phyloP scores from a whole-genome alignment of 1,140 invertebrate species.

The Diabrotica virgifera region DNA sequence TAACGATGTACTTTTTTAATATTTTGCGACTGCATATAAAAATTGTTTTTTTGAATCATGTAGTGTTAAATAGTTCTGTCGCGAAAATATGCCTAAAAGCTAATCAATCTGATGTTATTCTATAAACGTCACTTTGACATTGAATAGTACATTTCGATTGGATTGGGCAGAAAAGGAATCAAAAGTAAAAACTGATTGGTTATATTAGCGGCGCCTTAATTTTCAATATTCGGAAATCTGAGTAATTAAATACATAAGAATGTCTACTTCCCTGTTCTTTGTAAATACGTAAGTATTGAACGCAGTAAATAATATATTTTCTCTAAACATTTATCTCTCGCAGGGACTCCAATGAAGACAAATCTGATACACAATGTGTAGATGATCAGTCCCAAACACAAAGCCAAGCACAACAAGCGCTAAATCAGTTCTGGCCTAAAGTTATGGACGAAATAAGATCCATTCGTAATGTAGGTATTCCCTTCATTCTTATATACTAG shows the following conservation, averaged over 20 bases:
- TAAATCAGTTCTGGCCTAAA: constrained; percentile 75
- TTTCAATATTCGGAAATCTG: constrained; percentile 14
- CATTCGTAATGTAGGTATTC: constrained; percentile 48
- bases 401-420: constrained; percentile 61
- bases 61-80: no score
- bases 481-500: background rate
- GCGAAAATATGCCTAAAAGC: no score
- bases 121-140: no score
- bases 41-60: no score
- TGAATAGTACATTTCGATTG: constrained; percentile 5
- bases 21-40: no score
- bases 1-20: no score
- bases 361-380: constrained; percentile 34
- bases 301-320: background rate
- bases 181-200: constrained; percentile 30
- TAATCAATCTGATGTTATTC: no score
- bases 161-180: constrained; percentile 19
- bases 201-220: constrained; percentile 23
- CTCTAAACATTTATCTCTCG: constrained; percentile 8
- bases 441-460: constrained; percentile 74
- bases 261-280: constrained; percentile 35
- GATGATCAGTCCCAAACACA: constrained; percentile 43
- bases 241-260: constrained; percentile 22
- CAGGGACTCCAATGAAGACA: constrained; percentile 31
- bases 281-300: constrained; percentile 33